Evolutionary conservation across 2,888 invertebrate genomes (phyloP).

Genomic region (Sisyra nigra): DNA sequence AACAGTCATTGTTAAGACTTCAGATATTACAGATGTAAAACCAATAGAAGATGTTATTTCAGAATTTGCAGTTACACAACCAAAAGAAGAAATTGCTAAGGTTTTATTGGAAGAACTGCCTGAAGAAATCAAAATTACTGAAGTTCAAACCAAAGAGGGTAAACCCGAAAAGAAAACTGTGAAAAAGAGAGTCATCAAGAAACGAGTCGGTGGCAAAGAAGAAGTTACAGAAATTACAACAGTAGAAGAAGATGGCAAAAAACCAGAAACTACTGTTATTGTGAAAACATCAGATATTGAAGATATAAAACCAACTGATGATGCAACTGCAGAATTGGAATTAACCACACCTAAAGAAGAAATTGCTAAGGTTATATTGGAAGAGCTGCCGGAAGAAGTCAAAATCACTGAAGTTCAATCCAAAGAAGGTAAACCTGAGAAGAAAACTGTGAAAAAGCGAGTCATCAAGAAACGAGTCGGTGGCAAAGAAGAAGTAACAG

Average conservation of each 20-base stretch:
- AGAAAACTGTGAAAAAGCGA: conserved; percentile 18
- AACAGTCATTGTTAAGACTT: no score
- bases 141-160: conserved; percentile 20
- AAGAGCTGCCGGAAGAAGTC: conserved; percentile 18
- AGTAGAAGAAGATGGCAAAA: conserved; percentile 20
- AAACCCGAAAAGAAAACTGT: conserved; percentile 24
- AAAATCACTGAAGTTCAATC: conserved; percentile 15
- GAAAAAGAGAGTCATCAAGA: conserved; percentile 31
- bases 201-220: conserved; percentile 23
- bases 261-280: conserved; percentile 19
- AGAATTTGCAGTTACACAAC: no score
- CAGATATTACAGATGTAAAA: no score
- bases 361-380: conserved; percentile 14
- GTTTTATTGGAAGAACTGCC: conserved; percentile 13
- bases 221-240: conserved; percentile 22
- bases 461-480: conserved; percentile 17
- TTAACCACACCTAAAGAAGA: conserved; percentile 13
- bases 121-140: conserved; percentile 15
- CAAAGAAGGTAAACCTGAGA: conserved; percentile 15
- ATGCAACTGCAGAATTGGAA: no score
- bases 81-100: conserved; percentile 12
- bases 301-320: conserved; percentile 11
- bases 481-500: conserved; percentile 16
- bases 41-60: no score
- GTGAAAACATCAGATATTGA: conserved; percentile 11